Evolutionary conservation across 1,140 invertebrate species (phyloP).

Genomic region (Mizuhopecten yessoensis): DNA sequence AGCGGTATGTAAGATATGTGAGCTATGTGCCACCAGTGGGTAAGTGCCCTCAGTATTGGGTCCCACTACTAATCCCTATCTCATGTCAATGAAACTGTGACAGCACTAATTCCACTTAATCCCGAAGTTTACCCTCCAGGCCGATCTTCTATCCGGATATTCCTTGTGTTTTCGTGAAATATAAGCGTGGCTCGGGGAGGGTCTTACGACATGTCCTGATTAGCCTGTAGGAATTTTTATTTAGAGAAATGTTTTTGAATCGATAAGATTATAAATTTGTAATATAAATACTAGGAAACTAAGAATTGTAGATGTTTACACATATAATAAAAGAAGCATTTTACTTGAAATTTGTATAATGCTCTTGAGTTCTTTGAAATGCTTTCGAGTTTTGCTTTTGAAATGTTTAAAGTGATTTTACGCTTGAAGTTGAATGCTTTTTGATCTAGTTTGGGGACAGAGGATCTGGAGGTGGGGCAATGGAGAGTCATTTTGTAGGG

Average conservation of each 20-base stretch:
- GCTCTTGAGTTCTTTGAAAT: no score
- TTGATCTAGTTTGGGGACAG: no score
- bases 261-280: background rate
- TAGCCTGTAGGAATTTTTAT: no score
- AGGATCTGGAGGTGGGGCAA: no score
- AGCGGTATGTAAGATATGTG: background rate
- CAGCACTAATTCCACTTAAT: conserved; percentile 3
- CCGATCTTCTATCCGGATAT: background rate
- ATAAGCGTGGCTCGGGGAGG: background rate
- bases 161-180: conserved; percentile 1
- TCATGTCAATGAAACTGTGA: background rate
- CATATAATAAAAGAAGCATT: no score
- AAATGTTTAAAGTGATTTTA: no score
- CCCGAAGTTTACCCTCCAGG: background rate
- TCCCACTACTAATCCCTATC: background rate
- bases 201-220: background rate
- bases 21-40: background rate
- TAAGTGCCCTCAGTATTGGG: background rate
- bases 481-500: no score
- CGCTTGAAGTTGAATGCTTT: no score
- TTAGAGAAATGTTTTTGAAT: background rate
- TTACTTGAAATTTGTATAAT: no score
- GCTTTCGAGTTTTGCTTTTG: no score
- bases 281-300: no score
- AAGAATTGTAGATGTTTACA: no score